Percentiles rank a stretch among this genome's conserved stretches.
These are phyloP conservation scores for Buceros bicornis DNA, from an alignment of 2,797 vertebrate species.

Conservation along the genomic window DNA sequence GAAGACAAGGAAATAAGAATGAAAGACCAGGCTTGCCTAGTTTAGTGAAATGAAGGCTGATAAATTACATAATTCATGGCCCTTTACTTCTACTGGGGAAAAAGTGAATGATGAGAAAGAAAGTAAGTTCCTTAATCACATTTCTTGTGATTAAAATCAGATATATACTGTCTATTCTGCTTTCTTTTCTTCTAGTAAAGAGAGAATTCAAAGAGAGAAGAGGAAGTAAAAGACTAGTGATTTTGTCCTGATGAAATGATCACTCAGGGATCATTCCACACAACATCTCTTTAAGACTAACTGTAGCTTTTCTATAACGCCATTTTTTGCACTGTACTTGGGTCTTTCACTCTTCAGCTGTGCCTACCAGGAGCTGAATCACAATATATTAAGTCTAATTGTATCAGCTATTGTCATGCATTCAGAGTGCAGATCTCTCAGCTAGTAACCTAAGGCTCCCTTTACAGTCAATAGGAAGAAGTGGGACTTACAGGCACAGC, in stretches of 20 bases:
- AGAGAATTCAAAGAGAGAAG: not conserved
- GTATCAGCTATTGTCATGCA: not conserved
- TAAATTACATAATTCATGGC: not conserved
- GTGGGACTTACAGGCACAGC: not conserved
- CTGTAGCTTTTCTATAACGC: not conserved
- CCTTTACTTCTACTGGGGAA: not conserved
- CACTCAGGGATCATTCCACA: not conserved
- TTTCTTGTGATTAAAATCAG: not conserved
- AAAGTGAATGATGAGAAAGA: not conserved
- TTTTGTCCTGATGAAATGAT: not conserved
- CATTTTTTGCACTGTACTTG: not conserved
- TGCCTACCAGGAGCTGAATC: not conserved
- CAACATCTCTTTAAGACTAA: not conserved
- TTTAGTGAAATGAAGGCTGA: not conserved
- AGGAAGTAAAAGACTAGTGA: not conserved
- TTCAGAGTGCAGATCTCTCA: not conserved
- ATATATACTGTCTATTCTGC: not conserved
- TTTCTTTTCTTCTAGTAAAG: not conserved
- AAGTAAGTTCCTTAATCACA: not conserved
- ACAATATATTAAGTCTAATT: not conserved
- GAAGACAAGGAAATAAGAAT: not conserved
- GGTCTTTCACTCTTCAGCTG: not conserved
- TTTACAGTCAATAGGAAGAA: not conserved
- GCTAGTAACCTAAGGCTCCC: not conserved
- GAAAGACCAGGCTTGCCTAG: not conserved